Evolutionary conservation across 2,797 vertebrate species (phyloP).

Genomic region (Naso thynnoides): DNA sequence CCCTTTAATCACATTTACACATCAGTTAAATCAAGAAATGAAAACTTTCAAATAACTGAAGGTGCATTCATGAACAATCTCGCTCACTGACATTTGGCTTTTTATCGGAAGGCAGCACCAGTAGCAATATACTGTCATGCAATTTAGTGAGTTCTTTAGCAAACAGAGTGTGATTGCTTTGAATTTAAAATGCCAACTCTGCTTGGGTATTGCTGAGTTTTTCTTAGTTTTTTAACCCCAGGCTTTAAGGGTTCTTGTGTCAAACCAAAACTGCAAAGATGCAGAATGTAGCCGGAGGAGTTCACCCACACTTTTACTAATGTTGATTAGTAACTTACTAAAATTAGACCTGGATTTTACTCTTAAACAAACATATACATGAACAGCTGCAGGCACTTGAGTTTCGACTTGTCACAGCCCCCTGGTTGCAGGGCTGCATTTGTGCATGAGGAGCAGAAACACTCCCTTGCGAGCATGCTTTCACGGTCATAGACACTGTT

Average conservation of each 20-base stretch:
- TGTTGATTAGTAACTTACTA: background rate
- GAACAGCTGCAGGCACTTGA: no score
- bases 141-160: slow-evolving; percentile 34
- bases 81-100: slow-evolving; percentile 50
- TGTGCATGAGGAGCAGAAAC: no score
- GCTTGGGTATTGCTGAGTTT: background rate
- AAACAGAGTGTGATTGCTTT: slow-evolving; percentile 28
- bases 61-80: slow-evolving; percentile 44
- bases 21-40: slow-evolving; percentile 69
- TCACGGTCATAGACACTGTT: no score
- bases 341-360: background rate
- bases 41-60: slow-evolving; percentile 72
- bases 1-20: slow-evolving; percentile 74
- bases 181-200: slow-evolving; percentile 31
- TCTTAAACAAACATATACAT: no score
- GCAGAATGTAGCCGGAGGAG: background rate
- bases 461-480: no score
- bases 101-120: slow-evolving; percentile 37
- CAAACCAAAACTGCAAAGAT: background rate
- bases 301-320: slow-evolving; percentile 8
- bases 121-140: slow-evolving; percentile 47
- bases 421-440: no score
- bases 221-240: background rate
- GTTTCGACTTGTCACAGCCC: no score
- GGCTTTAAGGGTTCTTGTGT: background rate